A percentile compares a stretch with the other conserved stretches of the same genome.
phyloP scores from a whole-genome alignment of 2,888 invertebrate species.

The Alloplasta piceator region DNA sequence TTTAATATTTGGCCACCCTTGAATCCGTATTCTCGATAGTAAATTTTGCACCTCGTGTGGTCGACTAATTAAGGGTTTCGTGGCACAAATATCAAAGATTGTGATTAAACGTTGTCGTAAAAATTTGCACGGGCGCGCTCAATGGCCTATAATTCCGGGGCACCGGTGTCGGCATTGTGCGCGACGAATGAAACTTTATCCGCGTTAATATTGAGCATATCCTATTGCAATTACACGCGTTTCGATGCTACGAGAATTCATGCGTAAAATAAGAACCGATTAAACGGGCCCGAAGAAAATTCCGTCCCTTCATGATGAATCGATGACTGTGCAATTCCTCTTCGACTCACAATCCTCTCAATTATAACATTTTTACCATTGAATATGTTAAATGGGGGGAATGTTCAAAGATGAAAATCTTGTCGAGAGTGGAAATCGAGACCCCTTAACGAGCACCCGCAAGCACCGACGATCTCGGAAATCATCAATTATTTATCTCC shows the following conservation, averaged over 20 bases:
- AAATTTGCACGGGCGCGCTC: constrained; percentile 63
- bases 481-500: constrained; percentile 54
- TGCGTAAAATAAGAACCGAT: too few species aligned
- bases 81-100: constrained; percentile 23
- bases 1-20: constrained; percentile 12
- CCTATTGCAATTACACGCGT: constrained; percentile 7
- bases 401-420: too few species aligned
- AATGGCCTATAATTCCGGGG: constrained; percentile 68
- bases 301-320: not conserved
- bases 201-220: constrained; percentile 31
- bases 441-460: constrained; percentile 44
- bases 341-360: constrained; percentile 11
- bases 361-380: constrained; percentile 41
- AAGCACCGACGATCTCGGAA: constrained; percentile 7
- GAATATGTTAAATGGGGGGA: not conserved
- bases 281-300: too few species aligned
- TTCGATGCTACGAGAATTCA: not conserved
- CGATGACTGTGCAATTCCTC: not conserved
- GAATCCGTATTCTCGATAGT: constrained; percentile 36
- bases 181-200: constrained; percentile 50
- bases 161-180: constrained; percentile 59
- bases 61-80: constrained; percentile 46
- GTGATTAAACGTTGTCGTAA: constrained; percentile 59
- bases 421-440: constrained; percentile 1
- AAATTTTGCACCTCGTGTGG: constrained; percentile 52